Evolutionary conservation across 1,140 invertebrate genomes (phyloP).

Genomic region (Caenorhabditis tropicalis): DNA sequence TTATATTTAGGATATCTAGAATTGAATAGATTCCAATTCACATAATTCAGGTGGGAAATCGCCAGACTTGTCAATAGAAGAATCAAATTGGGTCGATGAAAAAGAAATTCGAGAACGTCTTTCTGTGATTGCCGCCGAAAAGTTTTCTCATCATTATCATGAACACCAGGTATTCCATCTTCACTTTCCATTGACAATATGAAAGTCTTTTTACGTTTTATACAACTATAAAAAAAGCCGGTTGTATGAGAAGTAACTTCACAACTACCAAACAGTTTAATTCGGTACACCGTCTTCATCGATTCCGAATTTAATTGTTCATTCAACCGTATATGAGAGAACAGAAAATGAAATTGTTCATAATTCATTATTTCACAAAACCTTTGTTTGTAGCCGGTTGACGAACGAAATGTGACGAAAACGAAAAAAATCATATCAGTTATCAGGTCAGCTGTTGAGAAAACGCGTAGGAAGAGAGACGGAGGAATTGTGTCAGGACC

Average conservation of each 20-base stretch:
- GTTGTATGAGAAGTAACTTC: background rate
- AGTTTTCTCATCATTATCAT: conserved; percentile 52
- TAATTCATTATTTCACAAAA: too few species aligned
- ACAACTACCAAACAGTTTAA: background rate
- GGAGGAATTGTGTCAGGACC: conserved; percentile 62
- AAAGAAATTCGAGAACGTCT: conserved; percentile 54
- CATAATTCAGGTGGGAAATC: background rate
- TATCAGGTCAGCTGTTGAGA: conserved; percentile 48
- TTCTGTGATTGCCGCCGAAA: conserved; percentile 53
- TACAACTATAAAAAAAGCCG: background rate
- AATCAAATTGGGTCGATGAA: conserved; percentile 57
- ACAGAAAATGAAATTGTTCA: background rate
- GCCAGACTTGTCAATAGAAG: conserved; percentile 7
- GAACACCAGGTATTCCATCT: conserved; percentile 33
- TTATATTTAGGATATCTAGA: background rate
- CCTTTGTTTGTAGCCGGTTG: conserved; percentile 20
- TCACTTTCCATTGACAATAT: background rate
- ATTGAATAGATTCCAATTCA: background rate
- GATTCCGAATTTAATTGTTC: background rate
- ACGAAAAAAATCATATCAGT: conserved; percentile 24
- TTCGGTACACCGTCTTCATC: background rate
- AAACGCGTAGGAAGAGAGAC: conserved; percentile 49
- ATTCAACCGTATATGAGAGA: background rate
- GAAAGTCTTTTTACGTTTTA: conserved; percentile 6
- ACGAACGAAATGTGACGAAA: conserved; percentile 11